These are phyloP conservation scores for Drosophila paramelanica DNA, from an alignment of 2,888 invertebrate species.

Conservation along the genomic window DNA sequence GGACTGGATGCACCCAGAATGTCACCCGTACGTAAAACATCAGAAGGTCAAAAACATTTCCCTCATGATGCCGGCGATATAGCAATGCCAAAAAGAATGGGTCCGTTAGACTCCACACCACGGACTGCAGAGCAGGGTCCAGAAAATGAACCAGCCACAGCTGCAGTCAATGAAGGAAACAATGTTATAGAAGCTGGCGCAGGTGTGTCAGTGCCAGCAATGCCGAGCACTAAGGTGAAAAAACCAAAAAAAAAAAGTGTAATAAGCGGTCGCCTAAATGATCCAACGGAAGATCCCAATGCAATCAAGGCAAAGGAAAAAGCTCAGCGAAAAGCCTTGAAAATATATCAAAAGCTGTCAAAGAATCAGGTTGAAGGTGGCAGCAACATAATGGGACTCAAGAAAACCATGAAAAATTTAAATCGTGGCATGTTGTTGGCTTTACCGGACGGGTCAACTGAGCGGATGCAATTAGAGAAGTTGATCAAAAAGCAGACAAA, in stretches of 20 bases:
- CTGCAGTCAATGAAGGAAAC: not conserved
- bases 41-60: conserved; percentile 4
- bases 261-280: not conserved
- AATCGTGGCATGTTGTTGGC: conserved; percentile 31
- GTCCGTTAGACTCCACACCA: not conserved
- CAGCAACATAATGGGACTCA: conserved; percentile 23
- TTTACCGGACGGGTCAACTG: conserved; percentile 45
- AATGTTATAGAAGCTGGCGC: not conserved
- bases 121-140: not conserved
- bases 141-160: not conserved
- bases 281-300: not conserved
- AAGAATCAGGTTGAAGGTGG: conserved; percentile 36
- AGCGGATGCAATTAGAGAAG: conserved; percentile 71
- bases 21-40: conserved; percentile 1
- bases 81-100: not conserved
- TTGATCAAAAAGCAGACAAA: conserved; percentile 75
- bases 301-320: conserved; percentile 66
- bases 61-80: conserved; percentile 5
- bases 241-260: conserved; percentile 69
- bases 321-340: conserved; percentile 75
- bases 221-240: conserved; percentile 49
- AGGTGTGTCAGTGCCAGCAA: not conserved
- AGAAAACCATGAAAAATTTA: conserved; percentile 49
- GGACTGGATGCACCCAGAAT: conserved; percentile 73
- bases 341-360: conserved; percentile 76